Percentiles rank a stretch among this genome's conserved stretches.
These are phyloP conservation scores for Cetoscarus ocellatus DNA, from an alignment of 2,797 vertebrate genomes.

Conservation along the genomic window DNA sequence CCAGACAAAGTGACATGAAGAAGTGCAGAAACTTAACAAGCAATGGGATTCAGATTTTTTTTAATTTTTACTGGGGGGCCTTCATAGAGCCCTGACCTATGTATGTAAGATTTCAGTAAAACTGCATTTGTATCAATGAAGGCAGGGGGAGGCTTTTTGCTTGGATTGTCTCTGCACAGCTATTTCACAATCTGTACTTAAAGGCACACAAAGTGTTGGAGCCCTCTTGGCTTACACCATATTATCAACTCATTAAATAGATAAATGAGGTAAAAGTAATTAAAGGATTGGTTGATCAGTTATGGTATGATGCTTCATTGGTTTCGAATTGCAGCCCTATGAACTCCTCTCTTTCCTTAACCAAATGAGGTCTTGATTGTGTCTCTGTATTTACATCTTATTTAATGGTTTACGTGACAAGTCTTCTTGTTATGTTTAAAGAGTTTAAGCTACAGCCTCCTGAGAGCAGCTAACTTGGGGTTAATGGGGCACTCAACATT, in stretches of 20 bases:
- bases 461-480: neutral
- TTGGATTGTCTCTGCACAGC: too few relatives aligned
- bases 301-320: neutral
- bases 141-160: too few relatives aligned
- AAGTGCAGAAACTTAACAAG: too few relatives aligned
- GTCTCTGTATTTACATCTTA: neutral
- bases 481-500: conserved; percentile 10
- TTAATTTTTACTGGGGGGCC: too few relatives aligned
- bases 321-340: neutral
- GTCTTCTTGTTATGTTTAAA: neutral
- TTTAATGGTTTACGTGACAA: neutral
- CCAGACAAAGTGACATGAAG: too few relatives aligned
- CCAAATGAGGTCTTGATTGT: neutral
- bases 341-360: neutral
- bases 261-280: conserved; percentile 7
- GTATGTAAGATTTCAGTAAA: too few relatives aligned
- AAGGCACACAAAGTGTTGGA: neutral
- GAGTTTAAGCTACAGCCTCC: conserved; percentile 23
- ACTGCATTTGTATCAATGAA: too few relatives aligned
- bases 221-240: neutral
- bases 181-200: too few relatives aligned
- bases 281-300: conserved; percentile 2
- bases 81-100: too few relatives aligned
- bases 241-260: neutral
- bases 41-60: too few relatives aligned